Evolutionary conservation across 2,888 invertebrate species (phyloP).

Genomic region (Mythimna impura): DNA sequence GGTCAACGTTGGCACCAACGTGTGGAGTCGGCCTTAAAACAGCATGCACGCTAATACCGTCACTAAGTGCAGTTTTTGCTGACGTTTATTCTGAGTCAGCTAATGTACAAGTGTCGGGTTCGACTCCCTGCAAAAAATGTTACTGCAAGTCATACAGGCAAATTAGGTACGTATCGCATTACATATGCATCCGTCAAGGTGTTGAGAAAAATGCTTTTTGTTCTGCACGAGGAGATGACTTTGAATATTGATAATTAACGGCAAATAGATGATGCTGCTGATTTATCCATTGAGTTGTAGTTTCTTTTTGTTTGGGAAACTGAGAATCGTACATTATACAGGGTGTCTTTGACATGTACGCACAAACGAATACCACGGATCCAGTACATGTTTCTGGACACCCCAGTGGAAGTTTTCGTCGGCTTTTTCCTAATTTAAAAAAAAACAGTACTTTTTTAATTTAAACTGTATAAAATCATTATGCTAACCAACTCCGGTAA

Average conservation of each 20-base stretch:
- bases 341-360: too few relatives aligned
- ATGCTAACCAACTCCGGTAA: too few relatives aligned
- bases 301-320: not conserved
- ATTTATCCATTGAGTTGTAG: not conserved
- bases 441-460: too few relatives aligned
- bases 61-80: slow-evolving; percentile 62
- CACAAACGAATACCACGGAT: too few relatives aligned
- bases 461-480: too few relatives aligned
- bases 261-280: slow-evolving; percentile 4
- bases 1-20: too few relatives aligned
- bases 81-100: slow-evolving; percentile 74
- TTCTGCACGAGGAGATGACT: slow-evolving; percentile 15
- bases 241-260: slow-evolving; percentile 26
- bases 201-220: slow-evolving; percentile 30
- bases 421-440: too few relatives aligned
- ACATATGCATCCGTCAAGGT: slow-evolving; percentile 49
- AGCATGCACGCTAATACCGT: slow-evolving; percentile 39
- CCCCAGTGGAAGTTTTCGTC: too few relatives aligned
- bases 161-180: slow-evolving; percentile 70
- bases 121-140: slow-evolving; percentile 68
- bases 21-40: slow-evolving; percentile 4
- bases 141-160: slow-evolving; percentile 78
- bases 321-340: too few relatives aligned
- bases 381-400: too few relatives aligned
- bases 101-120: slow-evolving; percentile 75